Conservation (phyloP, 2,888 invertebrate species). For the Theretra japonica region DNA sequence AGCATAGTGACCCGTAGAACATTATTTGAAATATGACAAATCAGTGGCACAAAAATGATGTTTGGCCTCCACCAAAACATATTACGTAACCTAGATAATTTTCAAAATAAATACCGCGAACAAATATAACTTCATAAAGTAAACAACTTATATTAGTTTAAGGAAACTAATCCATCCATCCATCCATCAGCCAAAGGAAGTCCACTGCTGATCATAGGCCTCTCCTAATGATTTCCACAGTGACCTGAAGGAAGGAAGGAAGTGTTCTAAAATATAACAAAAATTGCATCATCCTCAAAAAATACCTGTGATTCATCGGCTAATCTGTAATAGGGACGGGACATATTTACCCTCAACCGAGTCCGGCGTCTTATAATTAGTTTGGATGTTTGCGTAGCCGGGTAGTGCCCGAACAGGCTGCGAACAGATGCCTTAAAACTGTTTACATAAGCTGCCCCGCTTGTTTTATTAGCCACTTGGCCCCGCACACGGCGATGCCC, state of each 20-base stretch:
- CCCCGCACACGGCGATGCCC: background rate
- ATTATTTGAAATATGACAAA: too few species aligned
- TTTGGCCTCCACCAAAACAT: too few species aligned
- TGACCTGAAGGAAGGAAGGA: too few species aligned
- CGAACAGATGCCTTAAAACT: conserved; percentile 39
- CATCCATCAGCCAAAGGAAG: too few species aligned
- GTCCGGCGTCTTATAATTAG: conserved; percentile 66
- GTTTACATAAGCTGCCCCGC: conserved; percentile 34
- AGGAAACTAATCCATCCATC: too few species aligned
- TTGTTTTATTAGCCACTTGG: conserved; percentile 27
- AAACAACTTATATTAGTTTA: background rate
- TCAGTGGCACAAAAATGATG: too few species aligned
- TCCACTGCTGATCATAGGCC: too few species aligned
- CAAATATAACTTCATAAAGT: background rate
- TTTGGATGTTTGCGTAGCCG: conserved; percentile 59
- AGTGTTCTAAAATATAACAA: background rate
- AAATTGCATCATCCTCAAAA: background rate
- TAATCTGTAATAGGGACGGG: conserved; percentile 11
- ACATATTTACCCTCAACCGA: conserved; percentile 55
- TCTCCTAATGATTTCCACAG: too few species aligned
- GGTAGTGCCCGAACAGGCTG: conserved; percentile 37
- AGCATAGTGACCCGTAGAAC: too few species aligned
- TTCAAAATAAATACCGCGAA: too few species aligned
- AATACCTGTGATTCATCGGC: conserved; percentile 3
- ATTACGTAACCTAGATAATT: too few species aligned